These are phyloP conservation scores for Albula goreensis DNA, from an alignment of 2,113 vertebrate species.

Conservation along the genomic window DNA sequence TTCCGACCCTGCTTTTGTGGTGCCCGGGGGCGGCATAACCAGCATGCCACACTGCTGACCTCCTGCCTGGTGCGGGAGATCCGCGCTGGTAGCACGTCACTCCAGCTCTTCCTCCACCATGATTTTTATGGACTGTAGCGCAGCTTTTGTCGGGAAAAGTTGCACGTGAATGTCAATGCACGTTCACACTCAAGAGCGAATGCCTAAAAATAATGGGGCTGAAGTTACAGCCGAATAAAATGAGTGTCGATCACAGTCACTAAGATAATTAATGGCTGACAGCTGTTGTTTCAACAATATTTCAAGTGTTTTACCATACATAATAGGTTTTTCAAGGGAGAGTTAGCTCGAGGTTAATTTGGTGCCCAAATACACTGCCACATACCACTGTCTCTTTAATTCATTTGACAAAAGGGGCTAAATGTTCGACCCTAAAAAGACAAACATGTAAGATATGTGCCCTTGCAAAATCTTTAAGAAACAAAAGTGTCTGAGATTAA, in stretches of 20 bases:
- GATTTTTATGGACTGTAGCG: background rate
- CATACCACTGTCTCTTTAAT: background rate
- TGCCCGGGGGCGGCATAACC: background rate
- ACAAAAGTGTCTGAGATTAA: too few relatives aligned
- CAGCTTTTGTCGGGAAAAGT: background rate
- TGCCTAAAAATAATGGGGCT: background rate
- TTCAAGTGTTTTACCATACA: background rate
- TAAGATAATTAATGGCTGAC: background rate
- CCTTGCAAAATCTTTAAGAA: too few relatives aligned
- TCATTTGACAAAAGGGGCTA: background rate
- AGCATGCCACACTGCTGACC: background rate
- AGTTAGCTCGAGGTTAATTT: background rate
- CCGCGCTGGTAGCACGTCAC: background rate
- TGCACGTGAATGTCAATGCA: background rate
- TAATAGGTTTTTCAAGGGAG: background rate
- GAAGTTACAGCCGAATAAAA: background rate
- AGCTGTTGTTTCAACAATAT: background rate
- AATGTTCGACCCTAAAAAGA: too few relatives aligned
- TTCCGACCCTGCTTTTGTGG: background rate
- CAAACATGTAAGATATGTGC: too few relatives aligned
- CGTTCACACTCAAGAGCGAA: background rate
- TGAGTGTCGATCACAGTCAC: background rate
- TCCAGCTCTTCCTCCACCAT: slow-evolving; percentile 22
- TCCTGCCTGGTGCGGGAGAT: background rate
- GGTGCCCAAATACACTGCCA: background rate